Conservation (phyloP, 2,888 invertebrate species). For the Lycaena phlaeas region DNA sequence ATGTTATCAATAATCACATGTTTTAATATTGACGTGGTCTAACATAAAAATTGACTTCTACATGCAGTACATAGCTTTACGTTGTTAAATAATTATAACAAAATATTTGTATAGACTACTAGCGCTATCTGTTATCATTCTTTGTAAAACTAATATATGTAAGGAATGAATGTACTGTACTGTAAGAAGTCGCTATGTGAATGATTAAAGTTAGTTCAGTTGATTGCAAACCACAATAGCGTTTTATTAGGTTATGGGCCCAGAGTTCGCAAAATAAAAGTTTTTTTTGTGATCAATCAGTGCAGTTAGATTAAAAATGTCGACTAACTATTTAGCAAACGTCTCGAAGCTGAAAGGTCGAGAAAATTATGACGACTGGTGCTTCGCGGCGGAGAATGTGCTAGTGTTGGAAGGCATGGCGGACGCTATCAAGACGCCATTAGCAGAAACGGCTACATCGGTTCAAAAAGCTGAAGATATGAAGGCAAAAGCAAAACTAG, state of each 20-base stretch:
- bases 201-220: too few species aligned
- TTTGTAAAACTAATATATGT: too few species aligned
- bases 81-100: too few species aligned
- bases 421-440: slow-evolving; percentile 12
- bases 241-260: neutral
- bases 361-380: slow-evolving; percentile 5
- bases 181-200: too few species aligned
- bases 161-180: too few species aligned
- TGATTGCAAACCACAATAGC: too few species aligned
- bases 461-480: slow-evolving; percentile 12
- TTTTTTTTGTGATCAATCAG: neutral
- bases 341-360: neutral
- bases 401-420: slow-evolving; percentile 15
- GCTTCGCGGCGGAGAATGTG: slow-evolving; percentile 10
- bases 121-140: too few species aligned
- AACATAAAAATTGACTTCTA: too few species aligned
- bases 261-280: neutral
- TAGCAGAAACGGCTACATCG: slow-evolving; percentile 9
- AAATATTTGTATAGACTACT: too few species aligned
- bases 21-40: too few species aligned
- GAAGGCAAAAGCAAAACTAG: slow-evolving; percentile 20
- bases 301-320: neutral
- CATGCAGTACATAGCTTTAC: too few species aligned
- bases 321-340: neutral
- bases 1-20: too few species aligned